phyloP scores from a whole-genome alignment of 2,888 invertebrate species.

The Aporophyla lueneburgensis region DNA sequence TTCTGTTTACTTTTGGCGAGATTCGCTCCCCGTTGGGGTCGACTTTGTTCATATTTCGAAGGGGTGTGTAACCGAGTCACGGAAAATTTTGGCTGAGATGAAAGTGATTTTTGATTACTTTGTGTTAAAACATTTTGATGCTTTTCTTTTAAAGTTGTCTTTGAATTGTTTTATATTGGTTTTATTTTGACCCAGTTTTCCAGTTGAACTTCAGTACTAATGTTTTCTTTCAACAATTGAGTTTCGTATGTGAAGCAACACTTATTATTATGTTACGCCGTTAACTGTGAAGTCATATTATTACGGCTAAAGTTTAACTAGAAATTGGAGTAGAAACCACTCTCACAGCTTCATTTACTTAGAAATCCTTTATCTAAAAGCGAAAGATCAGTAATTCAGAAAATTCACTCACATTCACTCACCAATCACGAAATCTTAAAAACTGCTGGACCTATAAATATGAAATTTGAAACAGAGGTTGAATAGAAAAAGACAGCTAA shows the following conservation, averaged over 20 bases:
- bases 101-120: slow-evolving; percentile 53
- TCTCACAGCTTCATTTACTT: neutral
- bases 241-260: neutral
- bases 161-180: slow-evolving; percentile 10
- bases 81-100: slow-evolving; percentile 20
- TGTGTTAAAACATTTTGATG: slow-evolving; percentile 22
- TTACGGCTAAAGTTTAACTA: neutral
- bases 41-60: slow-evolving; percentile 34
- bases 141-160: slow-evolving; percentile 31
- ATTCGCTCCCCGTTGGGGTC: slow-evolving; percentile 19
- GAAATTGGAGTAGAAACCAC: too few species aligned
- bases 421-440: too few species aligned
- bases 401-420: too few species aligned
- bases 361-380: too few species aligned
- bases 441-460: too few species aligned
- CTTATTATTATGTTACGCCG: neutral
- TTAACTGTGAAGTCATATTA: neutral
- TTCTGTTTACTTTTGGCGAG: slow-evolving; percentile 50
- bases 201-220: neutral
- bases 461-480: too few species aligned
- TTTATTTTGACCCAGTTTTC: slow-evolving; percentile 11
- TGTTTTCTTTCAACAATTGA: neutral
- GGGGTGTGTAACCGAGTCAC: neutral
- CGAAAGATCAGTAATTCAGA: too few species aligned
- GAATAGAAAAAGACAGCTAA: too few species aligned